A percentile compares a stretch with the other conserved stretches of the same genome.
These are phyloP conservation scores for Pammene fasciana DNA, from an alignment of 2,888 invertebrate species.

Conservation along the genomic window DNA sequence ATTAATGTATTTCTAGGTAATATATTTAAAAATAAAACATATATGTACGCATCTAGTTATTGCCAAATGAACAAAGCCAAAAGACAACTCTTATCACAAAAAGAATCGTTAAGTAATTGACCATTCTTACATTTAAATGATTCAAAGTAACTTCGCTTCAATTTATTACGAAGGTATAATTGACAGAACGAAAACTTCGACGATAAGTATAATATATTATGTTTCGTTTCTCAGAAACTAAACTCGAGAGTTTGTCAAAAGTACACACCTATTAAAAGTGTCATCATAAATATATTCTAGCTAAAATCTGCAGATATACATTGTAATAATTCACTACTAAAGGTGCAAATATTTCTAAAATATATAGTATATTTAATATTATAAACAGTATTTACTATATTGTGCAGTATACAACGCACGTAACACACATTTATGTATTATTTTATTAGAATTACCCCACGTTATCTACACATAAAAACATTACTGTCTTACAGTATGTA, in stretches of 20 bases:
- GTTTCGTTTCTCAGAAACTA: slow-evolving; percentile 67
- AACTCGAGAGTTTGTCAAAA: slow-evolving; percentile 50
- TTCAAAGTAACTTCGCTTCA: slow-evolving; percentile 75
- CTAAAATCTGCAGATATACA: slow-evolving; percentile 80
- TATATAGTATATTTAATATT: slow-evolving; percentile 70
- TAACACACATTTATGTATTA: slow-evolving; percentile 66
- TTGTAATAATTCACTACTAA: slow-evolving; percentile 78
- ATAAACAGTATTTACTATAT: slow-evolving; percentile 75
- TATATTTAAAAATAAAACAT: slow-evolving; percentile 43
- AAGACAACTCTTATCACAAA: slow-evolving; percentile 64
- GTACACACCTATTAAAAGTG: slow-evolving; percentile 54
- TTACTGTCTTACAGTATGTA: slow-evolving; percentile 81
- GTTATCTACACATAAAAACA: slow-evolving; percentile 77
- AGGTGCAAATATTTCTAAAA: slow-evolving; percentile 83
- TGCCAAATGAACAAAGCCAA: slow-evolving; percentile 56
- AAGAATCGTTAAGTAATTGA: slow-evolving; percentile 79
- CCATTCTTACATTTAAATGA: slow-evolving; percentile 80
- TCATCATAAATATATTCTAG: slow-evolving; percentile 67
- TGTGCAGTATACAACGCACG: slow-evolving; percentile 81
- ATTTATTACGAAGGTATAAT: slow-evolving; percentile 79
- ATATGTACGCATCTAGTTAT: slow-evolving; percentile 43
- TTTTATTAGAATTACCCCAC: slow-evolving; percentile 50
- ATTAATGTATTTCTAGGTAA: neutral
- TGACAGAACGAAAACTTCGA: slow-evolving; percentile 78
- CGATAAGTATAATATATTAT: slow-evolving; percentile 54